Evolutionary conservation across 2,797 vertebrate genomes (phyloP).

Genomic region (Glyptemys insculpta): DNA sequence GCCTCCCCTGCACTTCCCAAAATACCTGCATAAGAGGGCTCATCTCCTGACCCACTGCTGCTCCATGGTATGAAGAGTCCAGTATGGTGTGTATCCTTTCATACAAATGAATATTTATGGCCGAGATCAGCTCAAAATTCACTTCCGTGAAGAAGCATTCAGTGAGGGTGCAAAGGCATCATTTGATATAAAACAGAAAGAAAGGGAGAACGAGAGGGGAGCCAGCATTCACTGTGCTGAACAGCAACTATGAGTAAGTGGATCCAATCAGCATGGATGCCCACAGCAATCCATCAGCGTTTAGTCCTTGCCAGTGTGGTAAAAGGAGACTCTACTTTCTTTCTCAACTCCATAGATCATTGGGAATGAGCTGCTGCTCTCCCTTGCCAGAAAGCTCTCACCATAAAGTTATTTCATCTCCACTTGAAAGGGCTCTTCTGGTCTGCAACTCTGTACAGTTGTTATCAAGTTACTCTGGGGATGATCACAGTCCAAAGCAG

Average conservation of each 20-base stretch:
- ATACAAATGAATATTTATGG: neutral
- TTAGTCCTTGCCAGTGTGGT: neutral
- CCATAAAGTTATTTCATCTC: neutral
- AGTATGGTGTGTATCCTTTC: rapidly evolving
- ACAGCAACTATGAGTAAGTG: rapidly evolving
- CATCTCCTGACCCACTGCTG: rapidly evolving
- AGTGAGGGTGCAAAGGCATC: neutral
- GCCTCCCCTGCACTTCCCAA: neutral
- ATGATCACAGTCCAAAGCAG: neutral
- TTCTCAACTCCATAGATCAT: rapidly evolving
- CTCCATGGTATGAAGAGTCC: rapidly evolving
- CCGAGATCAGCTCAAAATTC: neutral
- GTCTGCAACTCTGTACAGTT: rapidly evolving
- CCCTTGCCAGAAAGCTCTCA: neutral
- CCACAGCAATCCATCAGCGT: neutral
- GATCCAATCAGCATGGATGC: neutral
- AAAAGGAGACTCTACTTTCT: neutral
- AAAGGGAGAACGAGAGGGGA: rapidly evolving
- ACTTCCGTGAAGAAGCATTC: neutral
- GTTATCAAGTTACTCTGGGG: rapidly evolving
- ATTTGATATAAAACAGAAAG: neutral
- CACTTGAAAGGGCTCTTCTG: neutral
- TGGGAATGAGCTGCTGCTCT: neutral
- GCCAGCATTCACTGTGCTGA: neutral
- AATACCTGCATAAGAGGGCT: neutral